Evolutionary conservation across 2,888 invertebrate species (phyloP).

Genomic region (Conistra vaccinii): DNA sequence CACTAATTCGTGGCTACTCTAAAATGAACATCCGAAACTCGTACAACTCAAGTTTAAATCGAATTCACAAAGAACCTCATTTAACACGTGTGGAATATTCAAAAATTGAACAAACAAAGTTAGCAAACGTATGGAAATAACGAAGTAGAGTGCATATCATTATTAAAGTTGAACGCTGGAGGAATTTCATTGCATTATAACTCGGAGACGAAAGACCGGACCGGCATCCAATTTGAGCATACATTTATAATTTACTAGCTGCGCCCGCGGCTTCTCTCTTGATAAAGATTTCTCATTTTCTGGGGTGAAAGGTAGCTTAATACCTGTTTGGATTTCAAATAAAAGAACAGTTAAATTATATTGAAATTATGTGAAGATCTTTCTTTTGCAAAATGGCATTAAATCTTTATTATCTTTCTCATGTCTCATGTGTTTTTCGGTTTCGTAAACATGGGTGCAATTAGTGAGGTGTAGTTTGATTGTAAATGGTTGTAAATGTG

Average conservation of each 20-base stretch:
- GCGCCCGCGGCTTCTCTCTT: background rate
- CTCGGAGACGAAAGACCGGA: slow-evolving; percentile 43
- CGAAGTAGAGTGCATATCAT: slow-evolving; percentile 42
- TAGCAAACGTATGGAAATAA: slow-evolving; percentile 27
- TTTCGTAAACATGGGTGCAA: too few relatives aligned
- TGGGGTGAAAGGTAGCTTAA: background rate
- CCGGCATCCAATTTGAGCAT: slow-evolving; percentile 36
- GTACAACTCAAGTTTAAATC: background rate
- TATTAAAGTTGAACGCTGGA: slow-evolving; percentile 41
- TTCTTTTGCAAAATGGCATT: background rate
- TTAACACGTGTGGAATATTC: slow-evolving; percentile 8
- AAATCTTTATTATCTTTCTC: too few relatives aligned
- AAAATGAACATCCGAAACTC: background rate
- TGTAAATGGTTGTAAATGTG: too few relatives aligned
- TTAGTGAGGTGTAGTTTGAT: too few relatives aligned
- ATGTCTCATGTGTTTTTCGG: too few relatives aligned
- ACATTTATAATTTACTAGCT: slow-evolving; percentile 49
- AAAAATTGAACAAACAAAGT: slow-evolving; percentile 34
- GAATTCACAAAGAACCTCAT: background rate
- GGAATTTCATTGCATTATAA: slow-evolving; percentile 56
- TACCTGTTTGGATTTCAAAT: slow-evolving; percentile 11
- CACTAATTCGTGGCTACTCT: background rate
- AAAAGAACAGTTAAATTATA: slow-evolving; percentile 15
- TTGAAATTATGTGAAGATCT: background rate
- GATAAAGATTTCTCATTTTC: slow-evolving; percentile 29